A percentile compares a stretch with the other conserved stretches of the same genome.
Evolutionary conservation across 1,140 invertebrate species (phyloP).

Genomic region (Probaryconus sp.): DNA sequence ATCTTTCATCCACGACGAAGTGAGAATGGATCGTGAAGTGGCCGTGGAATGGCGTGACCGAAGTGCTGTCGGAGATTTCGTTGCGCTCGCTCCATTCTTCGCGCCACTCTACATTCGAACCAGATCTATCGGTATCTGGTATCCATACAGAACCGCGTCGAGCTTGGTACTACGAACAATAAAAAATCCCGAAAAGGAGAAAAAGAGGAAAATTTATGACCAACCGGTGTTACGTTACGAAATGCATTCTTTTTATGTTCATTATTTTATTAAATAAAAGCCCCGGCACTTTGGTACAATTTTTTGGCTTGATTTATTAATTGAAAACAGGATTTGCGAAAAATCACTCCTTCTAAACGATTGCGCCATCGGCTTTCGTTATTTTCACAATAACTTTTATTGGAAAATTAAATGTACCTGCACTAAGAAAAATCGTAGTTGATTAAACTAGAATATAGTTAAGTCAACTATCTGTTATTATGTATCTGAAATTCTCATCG

Average conservation of each 20-base stretch:
- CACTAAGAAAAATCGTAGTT: too few species aligned
- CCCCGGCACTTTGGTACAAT: constrained; percentile 51
- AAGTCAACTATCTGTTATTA: too few species aligned
- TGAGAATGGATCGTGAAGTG: constrained; percentile 63
- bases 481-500: too few species aligned
- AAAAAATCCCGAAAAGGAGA: constrained; percentile 55
- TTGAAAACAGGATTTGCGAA: constrained; percentile 37
- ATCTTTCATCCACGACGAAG: constrained; percentile 63
- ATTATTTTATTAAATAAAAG: constrained; percentile 54
- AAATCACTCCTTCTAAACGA: constrained; percentile 1
- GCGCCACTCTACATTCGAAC: constrained; percentile 60
- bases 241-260: constrained; percentile 56
- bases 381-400: constrained; percentile 33
- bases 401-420: too few species aligned
- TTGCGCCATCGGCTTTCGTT: background rate
- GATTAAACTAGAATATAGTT: too few species aligned
- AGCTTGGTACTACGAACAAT: constrained; percentile 55
- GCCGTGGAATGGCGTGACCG: constrained; percentile 60
- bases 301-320: constrained; percentile 58
- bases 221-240: constrained; percentile 51
- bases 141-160: constrained; percentile 60
- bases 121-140: constrained; percentile 61
- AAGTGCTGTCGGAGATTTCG: constrained; percentile 61
- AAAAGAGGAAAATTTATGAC: constrained; percentile 55
- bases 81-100: constrained; percentile 57